These are phyloP conservation scores for Lasioglossum lativentre DNA, from an alignment of 2,888 invertebrate genomes.

Conservation along the genomic window DNA sequence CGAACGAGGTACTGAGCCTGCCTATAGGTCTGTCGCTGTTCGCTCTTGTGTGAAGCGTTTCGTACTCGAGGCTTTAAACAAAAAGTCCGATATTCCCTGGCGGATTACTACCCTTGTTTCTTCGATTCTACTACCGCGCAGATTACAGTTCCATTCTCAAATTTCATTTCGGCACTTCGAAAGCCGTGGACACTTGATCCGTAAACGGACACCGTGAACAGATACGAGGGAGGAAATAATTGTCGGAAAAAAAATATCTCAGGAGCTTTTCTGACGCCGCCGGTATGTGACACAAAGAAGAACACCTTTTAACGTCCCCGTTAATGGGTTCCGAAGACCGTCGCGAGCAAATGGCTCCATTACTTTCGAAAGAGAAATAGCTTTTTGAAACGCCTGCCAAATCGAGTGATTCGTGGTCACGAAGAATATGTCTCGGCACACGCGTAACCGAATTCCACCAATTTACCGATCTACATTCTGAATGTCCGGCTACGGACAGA, in stretches of 20 bases:
- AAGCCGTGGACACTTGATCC: background rate
- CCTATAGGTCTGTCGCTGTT: background rate
- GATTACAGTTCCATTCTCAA: background rate
- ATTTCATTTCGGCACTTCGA: conserved; percentile 20
- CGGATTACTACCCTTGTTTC: conserved; percentile 18
- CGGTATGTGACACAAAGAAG: background rate
- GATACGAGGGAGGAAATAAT: background rate
- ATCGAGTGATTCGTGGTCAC: conserved; percentile 20
- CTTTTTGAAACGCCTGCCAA: conserved; percentile 40
- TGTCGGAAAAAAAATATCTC: conserved; percentile 15
- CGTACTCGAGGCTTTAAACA: conserved; percentile 4
- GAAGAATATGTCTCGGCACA: background rate
- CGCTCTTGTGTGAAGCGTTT: background rate
- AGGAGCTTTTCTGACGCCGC: background rate
- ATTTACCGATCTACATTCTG: conserved; percentile 17
- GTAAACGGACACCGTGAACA: background rate
- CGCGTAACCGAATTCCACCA: background rate
- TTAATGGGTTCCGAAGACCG: conserved; percentile 30
- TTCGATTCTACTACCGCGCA: background rate
- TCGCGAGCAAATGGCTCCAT: conserved; percentile 3
- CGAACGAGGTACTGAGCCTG: conserved; percentile 1
- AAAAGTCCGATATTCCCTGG: background rate
- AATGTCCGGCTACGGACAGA: background rate
- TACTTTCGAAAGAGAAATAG: conserved; percentile 37
- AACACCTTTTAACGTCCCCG: conserved; percentile 33